Conservation (phyloP, 2,113 vertebrate genomes). For the Oophaga pumilio region DNA sequence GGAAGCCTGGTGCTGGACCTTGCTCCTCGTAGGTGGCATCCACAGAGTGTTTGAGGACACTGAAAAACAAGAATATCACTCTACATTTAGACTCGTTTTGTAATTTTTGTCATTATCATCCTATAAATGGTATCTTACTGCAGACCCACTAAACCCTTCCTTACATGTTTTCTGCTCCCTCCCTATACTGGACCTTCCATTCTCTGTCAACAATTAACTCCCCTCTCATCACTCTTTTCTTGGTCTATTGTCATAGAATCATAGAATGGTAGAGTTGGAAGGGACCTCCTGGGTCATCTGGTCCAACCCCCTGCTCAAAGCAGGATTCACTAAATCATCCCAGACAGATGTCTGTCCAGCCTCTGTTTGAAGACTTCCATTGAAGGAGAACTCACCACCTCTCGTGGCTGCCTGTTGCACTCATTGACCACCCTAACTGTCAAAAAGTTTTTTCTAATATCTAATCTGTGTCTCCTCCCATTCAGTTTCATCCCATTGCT, state of each 20-base stretch:
- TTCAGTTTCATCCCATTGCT: too few relatives aligned
- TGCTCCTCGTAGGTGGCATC: constrained; percentile 94
- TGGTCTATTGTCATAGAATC: not conserved
- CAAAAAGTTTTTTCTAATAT: too few relatives aligned
- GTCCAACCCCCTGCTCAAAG: too few relatives aligned
- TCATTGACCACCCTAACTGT: too few relatives aligned
- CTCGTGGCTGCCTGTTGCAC: too few relatives aligned
- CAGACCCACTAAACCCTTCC: not conserved
- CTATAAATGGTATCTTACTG: not conserved
- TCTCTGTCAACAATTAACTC: not conserved
- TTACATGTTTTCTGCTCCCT: not conserved
- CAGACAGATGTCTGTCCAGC: too few relatives aligned
- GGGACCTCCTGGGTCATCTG: too few relatives aligned
- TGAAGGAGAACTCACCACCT: too few relatives aligned
- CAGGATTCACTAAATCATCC: too few relatives aligned
- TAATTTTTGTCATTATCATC: not conserved
- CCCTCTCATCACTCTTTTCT: not conserved
- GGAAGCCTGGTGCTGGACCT: constrained; percentile 91
- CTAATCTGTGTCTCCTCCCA: too few relatives aligned
- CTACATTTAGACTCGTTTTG: not conserved
- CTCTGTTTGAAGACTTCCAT: too few relatives aligned
- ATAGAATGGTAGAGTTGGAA: too few relatives aligned
- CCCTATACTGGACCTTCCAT: not conserved
- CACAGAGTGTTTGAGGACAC: constrained; percentile 94
- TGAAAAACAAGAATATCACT: constrained; percentile 63